Base-by-base conservation (phyloP, 1,140 invertebrate species). In the Nilaparvata lugens region DNA sequence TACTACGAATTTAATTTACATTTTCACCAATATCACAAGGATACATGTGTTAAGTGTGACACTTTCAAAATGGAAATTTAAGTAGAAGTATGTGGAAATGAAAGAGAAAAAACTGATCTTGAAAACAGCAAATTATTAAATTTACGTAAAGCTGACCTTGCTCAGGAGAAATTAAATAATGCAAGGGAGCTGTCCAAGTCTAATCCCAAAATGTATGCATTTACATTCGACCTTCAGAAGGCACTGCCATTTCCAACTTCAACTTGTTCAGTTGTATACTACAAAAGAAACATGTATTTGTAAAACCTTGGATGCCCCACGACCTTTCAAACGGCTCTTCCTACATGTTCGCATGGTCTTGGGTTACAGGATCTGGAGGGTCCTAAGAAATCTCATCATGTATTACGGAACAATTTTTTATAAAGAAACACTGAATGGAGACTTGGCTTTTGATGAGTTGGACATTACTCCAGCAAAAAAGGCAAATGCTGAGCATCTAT, bases 1-100 rank as follows among this genome's bases (percentile, higher is more conserved):
- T 16, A 14, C 14, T n/a, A 71, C 60, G 75, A 77, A 66, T 78
- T 76, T 65, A 76, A 78, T 70, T 69, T 77, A 57, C 69, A 74
- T 68, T 75, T 76, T 65, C 73, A 73, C 58, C 75, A 73, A 65
- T 66, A 68, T 56, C 62, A 31, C 13, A 77, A 76, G 60, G 62
- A 66, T 63, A 70, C 66, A 23, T 68, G 66, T 53, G 61, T 56
- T 59, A 63, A 48, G 57, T 68, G 65, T 60, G 58, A 66, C 55
- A n/a, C 48, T 48, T 60, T 66, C 14, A 35, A 62, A 61, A 56
- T 62, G 31, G 57, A 62, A 52, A 57, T 57, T 13, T 18, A 35
- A 55, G 42, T 18, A 31, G 58, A 56, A 56, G 21, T 7, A 2
- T 45, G 52, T 52, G 58, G 43, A 19, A 66, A 61, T 52, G 61